Base-by-base conservation (phyloP, 2,797 vertebrate genomes). In the Gymnodraco acuticeps region DNA sequence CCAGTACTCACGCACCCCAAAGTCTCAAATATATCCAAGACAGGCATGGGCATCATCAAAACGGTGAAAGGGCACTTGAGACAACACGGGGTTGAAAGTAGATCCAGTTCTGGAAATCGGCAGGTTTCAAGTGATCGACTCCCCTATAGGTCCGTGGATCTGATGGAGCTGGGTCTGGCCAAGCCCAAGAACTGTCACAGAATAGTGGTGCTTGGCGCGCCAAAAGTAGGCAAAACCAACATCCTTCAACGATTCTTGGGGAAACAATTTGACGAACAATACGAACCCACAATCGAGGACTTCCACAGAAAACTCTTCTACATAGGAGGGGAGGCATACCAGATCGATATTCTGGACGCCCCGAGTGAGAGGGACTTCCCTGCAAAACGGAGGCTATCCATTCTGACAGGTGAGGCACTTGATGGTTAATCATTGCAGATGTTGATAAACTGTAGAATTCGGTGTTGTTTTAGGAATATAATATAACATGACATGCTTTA, bases 271-370 rank as follows among this genome's bases (percentile, higher is more conserved):
- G 83, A 93, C n/a, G 95, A 95, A 14, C 45, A 61, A 0, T 94
- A 96, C 53, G 87, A 92, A n/a, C 90, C 94, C 1, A 95, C 95
- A 1, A 71, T 31, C 0, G 95, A 96, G 55, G 95, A 95, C 77
- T 96, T 95, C 66, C 89, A 94, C 88, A 92, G 94, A 42, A 96
- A 95, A 77, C 80, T 96, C 80, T 96, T 93, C 81, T 86, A 91
- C 83, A 94, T 96, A 6, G 78, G 84, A 69, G 94, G 94, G 5
- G 88, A 94, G 71, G 42, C 87, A 0, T 95, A 95, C 69, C 94
- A 94, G 82, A 27, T 95, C 0, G 95, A 96, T 62, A 86, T 96
- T 0, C 90, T 96, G 73, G 95, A 95, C 65, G 94, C 95, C 0
- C 86, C 94, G 2, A 70, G 80, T 16, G 94, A 96, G 62, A 92